These are phyloP conservation scores for Zosterops lateralis DNA, from an alignment of 2,113 vertebrate species.

Conservation along the genomic window DNA sequence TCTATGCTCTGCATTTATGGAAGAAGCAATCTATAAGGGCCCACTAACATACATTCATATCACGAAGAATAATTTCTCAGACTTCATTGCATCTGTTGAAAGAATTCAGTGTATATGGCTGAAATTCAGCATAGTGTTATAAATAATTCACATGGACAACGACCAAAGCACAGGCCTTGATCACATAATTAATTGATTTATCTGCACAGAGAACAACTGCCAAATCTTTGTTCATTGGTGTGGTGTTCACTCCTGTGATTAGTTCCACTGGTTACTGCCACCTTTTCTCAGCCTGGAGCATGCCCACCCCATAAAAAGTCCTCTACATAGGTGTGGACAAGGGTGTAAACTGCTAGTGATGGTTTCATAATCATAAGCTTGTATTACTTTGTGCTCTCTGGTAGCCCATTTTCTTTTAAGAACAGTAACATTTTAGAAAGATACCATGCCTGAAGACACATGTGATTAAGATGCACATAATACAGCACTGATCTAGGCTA, in stretches of 20 bases:
- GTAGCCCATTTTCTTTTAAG: background rate
- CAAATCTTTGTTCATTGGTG: background rate
- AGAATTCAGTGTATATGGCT: background rate
- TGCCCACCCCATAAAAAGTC: background rate
- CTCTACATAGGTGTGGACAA: background rate
- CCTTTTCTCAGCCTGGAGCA: background rate
- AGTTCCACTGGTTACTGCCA: background rate
- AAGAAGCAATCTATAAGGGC: background rate
- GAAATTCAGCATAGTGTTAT: background rate
- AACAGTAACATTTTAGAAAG: background rate
- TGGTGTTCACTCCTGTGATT: background rate
- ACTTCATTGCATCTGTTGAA: background rate
- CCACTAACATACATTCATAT: background rate
- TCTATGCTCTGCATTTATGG: background rate
- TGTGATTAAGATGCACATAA: background rate
- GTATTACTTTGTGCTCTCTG: background rate
- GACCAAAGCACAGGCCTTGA: background rate
- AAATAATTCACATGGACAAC: constrained; percentile 27
- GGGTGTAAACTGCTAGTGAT: background rate
- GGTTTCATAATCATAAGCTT: background rate
- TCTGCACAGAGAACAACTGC: background rate
- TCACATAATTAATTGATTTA: background rate
- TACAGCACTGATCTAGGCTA: background rate
- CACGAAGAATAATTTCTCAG: background rate
- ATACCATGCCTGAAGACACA: background rate